A percentile compares a stretch with the other conserved stretches of the same genome.
Evolutionary conservation across 2,888 invertebrate species (phyloP).

Genomic region (Mythimna vitellina): DNA sequence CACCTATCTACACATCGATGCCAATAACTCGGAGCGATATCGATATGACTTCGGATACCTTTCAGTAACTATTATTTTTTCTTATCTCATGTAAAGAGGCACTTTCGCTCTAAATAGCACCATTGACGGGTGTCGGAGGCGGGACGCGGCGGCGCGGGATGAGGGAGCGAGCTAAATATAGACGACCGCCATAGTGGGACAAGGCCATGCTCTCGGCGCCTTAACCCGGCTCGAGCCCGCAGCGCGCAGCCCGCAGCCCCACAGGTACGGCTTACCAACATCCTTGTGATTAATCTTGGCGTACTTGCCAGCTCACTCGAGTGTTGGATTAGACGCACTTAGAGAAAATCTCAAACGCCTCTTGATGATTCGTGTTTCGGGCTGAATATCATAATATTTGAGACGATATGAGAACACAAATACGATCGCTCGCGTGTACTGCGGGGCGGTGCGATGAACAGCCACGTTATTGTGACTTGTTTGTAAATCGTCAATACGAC

Average conservation of each 20-base stretch:
- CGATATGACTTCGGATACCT: slow-evolving; percentile 40
- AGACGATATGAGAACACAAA: slow-evolving; percentile 11
- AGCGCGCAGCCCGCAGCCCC: slow-evolving; percentile 68
- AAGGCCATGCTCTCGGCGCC: slow-evolving; percentile 82
- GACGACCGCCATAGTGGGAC: slow-evolving; percentile 85
- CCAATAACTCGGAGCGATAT: slow-evolving; percentile 19
- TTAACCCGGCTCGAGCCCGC: slow-evolving; percentile 68
- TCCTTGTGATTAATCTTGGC: slow-evolving; percentile 84
- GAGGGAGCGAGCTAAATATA: slow-evolving; percentile 83
- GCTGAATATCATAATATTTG: slow-evolving; percentile 51
- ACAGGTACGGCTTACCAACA: slow-evolving; percentile 81
- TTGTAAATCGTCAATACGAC: background rate
- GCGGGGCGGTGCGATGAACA: slow-evolving; percentile 8
- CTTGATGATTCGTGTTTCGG: slow-evolving; percentile 65
- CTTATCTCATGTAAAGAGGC: slow-evolving; percentile 64
- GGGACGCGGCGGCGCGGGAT: slow-evolving; percentile 68
- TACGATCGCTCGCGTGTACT: slow-evolving; percentile 31
- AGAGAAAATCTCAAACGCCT: slow-evolving; percentile 72
- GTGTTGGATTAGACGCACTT: slow-evolving; percentile 78
- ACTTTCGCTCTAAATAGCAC: slow-evolving; percentile 83
- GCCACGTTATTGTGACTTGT: slow-evolving; percentile 21
- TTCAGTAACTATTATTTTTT: slow-evolving; percentile 64
- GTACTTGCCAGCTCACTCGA: slow-evolving; percentile 77
- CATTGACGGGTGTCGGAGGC: slow-evolving; percentile 78
- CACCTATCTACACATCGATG: slow-evolving; percentile 9